phyloP scores from a whole-genome alignment of 2,797 vertebrate genomes.

The Rhyacichthys aspro region DNA sequence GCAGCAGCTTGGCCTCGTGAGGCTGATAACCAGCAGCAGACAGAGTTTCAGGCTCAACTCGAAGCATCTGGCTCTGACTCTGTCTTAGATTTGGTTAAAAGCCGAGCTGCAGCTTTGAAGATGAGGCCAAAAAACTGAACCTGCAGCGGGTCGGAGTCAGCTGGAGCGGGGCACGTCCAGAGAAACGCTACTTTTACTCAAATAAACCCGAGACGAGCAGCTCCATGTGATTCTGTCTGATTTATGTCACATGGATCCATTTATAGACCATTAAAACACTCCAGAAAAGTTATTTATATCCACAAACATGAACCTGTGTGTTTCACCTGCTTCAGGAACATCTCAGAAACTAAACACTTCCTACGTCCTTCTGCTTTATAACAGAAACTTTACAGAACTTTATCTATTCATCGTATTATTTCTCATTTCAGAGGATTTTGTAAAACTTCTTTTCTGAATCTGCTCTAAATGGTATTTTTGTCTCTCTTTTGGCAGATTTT shows the following conservation, averaged over 20 bases:
- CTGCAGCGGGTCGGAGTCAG: constrained; percentile 3
- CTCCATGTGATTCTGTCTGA: constrained; percentile 31
- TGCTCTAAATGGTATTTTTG: too few relatives aligned
- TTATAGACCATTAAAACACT: constrained; percentile 50
- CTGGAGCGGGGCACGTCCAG: constrained; percentile 11
- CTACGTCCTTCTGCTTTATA: too few relatives aligned
- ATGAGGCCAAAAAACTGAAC: constrained; percentile 33
- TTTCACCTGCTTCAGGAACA: neutral
- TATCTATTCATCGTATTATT: too few relatives aligned
- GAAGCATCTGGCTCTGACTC: constrained; percentile 45
- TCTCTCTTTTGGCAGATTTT: too few relatives aligned
- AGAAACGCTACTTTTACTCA: constrained; percentile 20
- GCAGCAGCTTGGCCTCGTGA: neutral
- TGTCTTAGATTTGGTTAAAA: constrained; percentile 36
- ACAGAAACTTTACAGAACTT: too few relatives aligned
- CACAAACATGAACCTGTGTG: neutral
- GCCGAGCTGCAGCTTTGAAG: constrained; percentile 52
- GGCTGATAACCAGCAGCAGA: constrained; percentile 1
- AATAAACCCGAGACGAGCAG: constrained; percentile 1
- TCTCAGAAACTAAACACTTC: too few relatives aligned
- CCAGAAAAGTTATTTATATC: constrained; percentile 29
- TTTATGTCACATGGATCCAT: constrained; percentile 52
- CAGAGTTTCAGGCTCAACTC: constrained; percentile 18
- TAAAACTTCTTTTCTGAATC: too few relatives aligned
- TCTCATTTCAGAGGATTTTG: too few relatives aligned